phyloP scores from a whole-genome alignment of 1,140 invertebrate species.

The Polypedilum vanderplanki region DNA sequence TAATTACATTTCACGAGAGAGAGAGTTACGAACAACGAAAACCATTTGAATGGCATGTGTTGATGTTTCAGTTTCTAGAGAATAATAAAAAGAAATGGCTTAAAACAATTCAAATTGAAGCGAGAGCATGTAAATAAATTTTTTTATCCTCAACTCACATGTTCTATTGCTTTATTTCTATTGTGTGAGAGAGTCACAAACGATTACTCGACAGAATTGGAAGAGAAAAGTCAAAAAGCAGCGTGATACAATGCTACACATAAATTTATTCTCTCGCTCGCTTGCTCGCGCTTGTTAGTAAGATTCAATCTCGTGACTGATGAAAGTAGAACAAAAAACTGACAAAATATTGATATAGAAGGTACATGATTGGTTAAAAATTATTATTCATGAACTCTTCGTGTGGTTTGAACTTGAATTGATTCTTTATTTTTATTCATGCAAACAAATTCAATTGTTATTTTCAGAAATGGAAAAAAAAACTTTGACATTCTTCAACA shows the following conservation, averaged over 20 bases:
- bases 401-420: no score
- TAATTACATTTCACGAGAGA: constrained; percentile 25
- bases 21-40: neutral
- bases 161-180: no score
- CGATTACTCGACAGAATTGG: neutral
- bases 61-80: neutral
- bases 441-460: no score
- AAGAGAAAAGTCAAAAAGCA: neutral
- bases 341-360: constrained; percentile 10
- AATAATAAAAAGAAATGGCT: no score
- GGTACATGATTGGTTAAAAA: neutral
- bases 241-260: neutral
- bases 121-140: no score
- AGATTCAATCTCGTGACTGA: neutral
- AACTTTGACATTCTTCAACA: no score
- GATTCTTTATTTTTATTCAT: no score
- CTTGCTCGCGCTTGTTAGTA: no score
- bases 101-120: no score
- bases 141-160: no score
- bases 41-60: constrained; percentile 12
- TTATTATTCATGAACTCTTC: no score
- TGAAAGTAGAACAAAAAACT: constrained; percentile 12
- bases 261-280: neutral
- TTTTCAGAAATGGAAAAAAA: no score
- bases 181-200: neutral